Evolutionary conservation across 2,113 vertebrate species (phyloP).

Genomic region (Cepphus grylle): DNA sequence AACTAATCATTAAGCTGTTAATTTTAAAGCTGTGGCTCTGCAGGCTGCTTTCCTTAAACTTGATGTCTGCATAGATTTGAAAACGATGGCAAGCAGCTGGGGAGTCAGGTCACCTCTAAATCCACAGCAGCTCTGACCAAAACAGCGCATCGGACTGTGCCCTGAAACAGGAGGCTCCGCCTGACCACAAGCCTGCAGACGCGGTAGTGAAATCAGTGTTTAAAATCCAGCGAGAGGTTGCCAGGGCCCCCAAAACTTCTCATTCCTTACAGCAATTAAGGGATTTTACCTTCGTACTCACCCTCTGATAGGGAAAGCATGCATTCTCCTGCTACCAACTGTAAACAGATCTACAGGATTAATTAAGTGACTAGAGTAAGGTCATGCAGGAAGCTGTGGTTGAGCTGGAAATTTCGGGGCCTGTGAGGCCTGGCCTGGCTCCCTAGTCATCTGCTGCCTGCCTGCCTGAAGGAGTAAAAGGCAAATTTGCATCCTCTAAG

Average conservation of each 20-base stretch:
- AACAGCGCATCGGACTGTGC: rapidly evolving
- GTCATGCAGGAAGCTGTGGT: conserved; percentile 30
- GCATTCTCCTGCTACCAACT: neutral
- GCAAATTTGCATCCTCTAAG: neutral
- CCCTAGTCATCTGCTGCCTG: neutral
- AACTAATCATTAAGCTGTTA: neutral
- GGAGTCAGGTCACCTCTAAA: neutral
- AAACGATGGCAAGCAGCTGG: neutral
- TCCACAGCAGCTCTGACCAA: neutral
- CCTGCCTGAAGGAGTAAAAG: neutral
- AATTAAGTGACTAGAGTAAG: neutral
- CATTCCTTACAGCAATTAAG: neutral
- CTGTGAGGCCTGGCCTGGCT: neutral
- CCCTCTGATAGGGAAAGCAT: neutral
- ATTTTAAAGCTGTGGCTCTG: neutral
- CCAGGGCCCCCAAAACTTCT: neutral
- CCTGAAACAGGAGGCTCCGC: neutral
- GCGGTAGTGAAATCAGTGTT: neutral
- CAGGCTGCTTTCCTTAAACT: neutral
- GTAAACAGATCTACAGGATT: neutral
- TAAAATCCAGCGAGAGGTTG: neutral
- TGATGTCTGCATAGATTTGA: rapidly evolving
- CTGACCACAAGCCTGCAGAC: neutral
- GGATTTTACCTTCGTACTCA: neutral
- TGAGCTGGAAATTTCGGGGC: neutral